Percentiles rank a stretch among this genome's conserved stretches.
Evolutionary conservation across 2,113 vertebrate genomes (phyloP).

Genomic region (Eubucco bourcierii): DNA sequence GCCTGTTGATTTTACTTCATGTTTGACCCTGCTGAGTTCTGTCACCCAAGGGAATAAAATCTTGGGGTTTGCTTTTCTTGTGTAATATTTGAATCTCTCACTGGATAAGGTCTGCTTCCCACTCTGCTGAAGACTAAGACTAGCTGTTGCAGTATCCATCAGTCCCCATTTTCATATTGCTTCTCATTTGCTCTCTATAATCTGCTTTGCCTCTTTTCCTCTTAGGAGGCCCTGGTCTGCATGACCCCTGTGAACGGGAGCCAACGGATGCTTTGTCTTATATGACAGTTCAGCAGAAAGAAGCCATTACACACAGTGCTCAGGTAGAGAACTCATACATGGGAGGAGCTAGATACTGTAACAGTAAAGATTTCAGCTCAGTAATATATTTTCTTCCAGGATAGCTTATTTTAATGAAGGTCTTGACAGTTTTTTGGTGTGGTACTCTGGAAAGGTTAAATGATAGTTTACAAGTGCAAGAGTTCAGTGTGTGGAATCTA

Average conservation of each 20-base stretch:
- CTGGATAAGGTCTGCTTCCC: not conserved
- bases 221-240: constrained; percentile 92
- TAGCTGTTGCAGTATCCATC: not conserved
- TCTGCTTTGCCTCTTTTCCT: not conserved
- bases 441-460: not conserved
- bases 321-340: constrained; percentile 80
- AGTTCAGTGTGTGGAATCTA: not conserved
- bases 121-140: not conserved
- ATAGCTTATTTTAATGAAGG: not conserved
- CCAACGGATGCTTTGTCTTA: constrained; percentile 88
- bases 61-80: not conserved
- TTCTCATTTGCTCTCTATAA: not conserved
- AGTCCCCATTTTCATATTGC: not conserved
- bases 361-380: not conserved
- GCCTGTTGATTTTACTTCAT: not conserved
- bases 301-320: constrained; percentile 92
- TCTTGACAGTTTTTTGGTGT: not conserved
- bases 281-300: constrained; percentile 91
- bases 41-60: not conserved
- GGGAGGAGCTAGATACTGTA: not conserved
- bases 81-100: not conserved
- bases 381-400: not conserved
- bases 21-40: not conserved
- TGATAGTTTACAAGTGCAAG: not conserved
- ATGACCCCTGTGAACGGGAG: constrained; percentile 97